Percentiles rank a stretch among this genome's conserved stretches.
phyloP scores from a whole-genome alignment of 2,797 vertebrate species.

The Protosalanx chinensis region DNA sequence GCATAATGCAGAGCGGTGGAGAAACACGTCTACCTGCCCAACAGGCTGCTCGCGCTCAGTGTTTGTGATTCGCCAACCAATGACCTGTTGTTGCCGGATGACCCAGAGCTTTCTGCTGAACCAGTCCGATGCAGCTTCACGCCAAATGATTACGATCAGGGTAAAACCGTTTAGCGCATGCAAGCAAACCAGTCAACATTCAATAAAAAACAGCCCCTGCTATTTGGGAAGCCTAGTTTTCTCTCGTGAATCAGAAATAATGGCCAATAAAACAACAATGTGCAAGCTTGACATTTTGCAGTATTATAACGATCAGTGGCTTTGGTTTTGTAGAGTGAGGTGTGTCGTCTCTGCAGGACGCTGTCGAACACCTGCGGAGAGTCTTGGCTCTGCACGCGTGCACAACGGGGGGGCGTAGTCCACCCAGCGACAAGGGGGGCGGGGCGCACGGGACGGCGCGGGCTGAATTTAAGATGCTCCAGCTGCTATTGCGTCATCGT shows the following conservation, averaged over 20 bases:
- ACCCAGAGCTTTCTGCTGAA: no score
- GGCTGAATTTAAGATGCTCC: no score
- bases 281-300: background rate
- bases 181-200: background rate
- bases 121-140: no score
- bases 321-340: background rate
- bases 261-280: background rate
- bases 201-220: no score
- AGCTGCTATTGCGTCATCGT: background rate
- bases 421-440: no score
- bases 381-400: no score
- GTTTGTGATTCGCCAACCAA: constrained; percentile 63
- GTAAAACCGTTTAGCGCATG: background rate
- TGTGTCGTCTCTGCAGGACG: no score
- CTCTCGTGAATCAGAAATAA: background rate
- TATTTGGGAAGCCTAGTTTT: no score
- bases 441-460: no score
- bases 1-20: background rate
- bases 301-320: background rate
- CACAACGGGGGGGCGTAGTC: no score
- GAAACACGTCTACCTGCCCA: background rate
- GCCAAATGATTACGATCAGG: background rate
- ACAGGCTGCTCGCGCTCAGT: background rate
- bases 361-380: no score
- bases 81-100: constrained; percentile 71